Evolutionary conservation across 2,888 invertebrate genomes (phyloP).

Genomic region (Drosophila peninsularis): DNA sequence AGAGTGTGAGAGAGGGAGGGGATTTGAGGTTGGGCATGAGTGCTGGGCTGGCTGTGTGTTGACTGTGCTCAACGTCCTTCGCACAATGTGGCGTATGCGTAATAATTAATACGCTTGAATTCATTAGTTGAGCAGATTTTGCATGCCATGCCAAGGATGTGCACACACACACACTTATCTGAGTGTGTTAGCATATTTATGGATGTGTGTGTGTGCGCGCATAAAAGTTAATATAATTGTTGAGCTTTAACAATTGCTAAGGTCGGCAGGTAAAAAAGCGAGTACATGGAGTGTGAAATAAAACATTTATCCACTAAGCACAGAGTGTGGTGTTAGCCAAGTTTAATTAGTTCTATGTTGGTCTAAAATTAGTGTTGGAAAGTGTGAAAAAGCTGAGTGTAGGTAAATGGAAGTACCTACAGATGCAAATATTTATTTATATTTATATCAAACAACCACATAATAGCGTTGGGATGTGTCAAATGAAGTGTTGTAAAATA

Average conservation of each 20-base stretch:
- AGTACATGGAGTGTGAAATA: background rate
- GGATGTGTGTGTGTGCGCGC: slow-evolving; percentile 8
- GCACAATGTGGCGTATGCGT: slow-evolving; percentile 81
- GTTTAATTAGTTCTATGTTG: background rate
- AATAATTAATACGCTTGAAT: slow-evolving; percentile 82
- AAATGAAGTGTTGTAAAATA: no score
- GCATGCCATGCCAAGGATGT: slow-evolving; percentile 68
- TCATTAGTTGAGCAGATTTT: slow-evolving; percentile 81
- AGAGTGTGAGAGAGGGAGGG: background rate
- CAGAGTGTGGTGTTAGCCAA: background rate
- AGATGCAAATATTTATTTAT: no score
- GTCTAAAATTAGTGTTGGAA: background rate
- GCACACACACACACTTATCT: slow-evolving; percentile 20
- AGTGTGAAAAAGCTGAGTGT: background rate
- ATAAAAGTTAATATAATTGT: slow-evolving; percentile 54
- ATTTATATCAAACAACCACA: no score
- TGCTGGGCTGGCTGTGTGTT: slow-evolving; percentile 35
- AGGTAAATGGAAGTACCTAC: no score
- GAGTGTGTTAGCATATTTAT: slow-evolving; percentile 8
- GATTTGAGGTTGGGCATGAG: slow-evolving; percentile 24
- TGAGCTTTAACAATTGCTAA: slow-evolving; percentile 32
- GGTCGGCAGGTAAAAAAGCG: slow-evolving; percentile 13
- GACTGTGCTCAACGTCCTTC: slow-evolving; percentile 68
- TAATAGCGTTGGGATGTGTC: no score
- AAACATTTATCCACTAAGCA: background rate